Evolutionary conservation across 2,113 vertebrate genomes (phyloP).

Genomic region (Cyprinodon variegatus): DNA sequence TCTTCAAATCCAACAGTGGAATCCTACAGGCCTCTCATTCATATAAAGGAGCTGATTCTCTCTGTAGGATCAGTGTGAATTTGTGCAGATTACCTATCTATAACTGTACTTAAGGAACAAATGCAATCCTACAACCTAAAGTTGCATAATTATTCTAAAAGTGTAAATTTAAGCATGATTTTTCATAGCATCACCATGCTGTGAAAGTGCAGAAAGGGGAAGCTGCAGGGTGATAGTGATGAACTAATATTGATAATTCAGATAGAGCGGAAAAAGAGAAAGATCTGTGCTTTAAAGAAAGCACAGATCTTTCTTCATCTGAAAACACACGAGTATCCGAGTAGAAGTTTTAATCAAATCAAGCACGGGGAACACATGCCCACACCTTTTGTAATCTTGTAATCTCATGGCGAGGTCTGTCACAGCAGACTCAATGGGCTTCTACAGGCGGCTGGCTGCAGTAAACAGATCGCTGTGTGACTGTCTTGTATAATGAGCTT

Average conservation of each 20-base stretch:
- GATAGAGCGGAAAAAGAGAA: too few species aligned
- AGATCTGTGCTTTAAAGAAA: neutral
- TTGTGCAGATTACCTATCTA: constrained; percentile 17
- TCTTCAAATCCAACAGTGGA: neutral
- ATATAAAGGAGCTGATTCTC: constrained; percentile 31
- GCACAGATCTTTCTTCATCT: constrained; percentile 25
- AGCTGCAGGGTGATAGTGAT: too few species aligned
- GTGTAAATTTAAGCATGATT: neutral
- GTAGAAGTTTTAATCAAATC: constrained; percentile 65
- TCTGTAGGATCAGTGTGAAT: constrained; percentile 9
- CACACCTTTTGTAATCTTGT: constrained; percentile 55
- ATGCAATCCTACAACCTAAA: neutral
- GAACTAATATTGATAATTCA: too few species aligned
- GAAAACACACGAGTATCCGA: constrained; percentile 28
- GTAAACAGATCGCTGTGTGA: constrained; percentile 49
- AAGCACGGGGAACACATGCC: constrained; percentile 52
- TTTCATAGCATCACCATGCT: neutral
- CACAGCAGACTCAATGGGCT: constrained; percentile 30
- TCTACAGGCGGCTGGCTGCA: constrained; percentile 18
- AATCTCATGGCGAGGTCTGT: constrained; percentile 65
- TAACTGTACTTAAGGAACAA: neutral
- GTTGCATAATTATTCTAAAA: too few species aligned
- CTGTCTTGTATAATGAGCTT: constrained; percentile 37
- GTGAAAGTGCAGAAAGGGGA: too few species aligned
- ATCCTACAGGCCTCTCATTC: constrained; percentile 17